Percentiles rank a stretch among this genome's conserved stretches.
phyloP scores from a whole-genome alignment of 2,113 vertebrate species.

The Sceloporus undulatus region DNA sequence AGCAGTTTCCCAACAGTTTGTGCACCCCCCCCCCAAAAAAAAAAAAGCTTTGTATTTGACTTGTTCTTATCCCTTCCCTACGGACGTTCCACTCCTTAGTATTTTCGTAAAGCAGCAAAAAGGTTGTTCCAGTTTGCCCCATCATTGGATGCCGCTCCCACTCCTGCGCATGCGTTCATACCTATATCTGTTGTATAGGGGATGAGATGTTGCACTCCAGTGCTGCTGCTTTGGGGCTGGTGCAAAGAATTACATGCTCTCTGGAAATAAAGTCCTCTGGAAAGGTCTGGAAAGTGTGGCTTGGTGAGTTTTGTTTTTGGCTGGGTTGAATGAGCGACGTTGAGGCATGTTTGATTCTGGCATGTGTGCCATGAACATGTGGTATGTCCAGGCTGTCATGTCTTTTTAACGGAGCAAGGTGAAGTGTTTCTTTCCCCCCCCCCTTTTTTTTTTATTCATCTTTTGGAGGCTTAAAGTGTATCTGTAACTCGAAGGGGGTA shows the following conservation, averaged over 20 bases:
- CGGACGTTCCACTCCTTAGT: background rate
- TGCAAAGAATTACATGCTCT: background rate
- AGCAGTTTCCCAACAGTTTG: background rate
- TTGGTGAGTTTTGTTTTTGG: background rate
- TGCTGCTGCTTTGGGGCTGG: background rate
- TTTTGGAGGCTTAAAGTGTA: slow-evolving; percentile 59
- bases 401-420: slow-evolving; percentile 54
- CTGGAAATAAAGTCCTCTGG: background rate
- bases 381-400: slow-evolving; percentile 46
- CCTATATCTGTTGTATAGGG: background rate
- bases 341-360: slow-evolving; percentile 6
- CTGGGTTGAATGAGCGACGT: slow-evolving; percentile 23
- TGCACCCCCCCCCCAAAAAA: background rate
- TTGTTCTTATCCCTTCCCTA: background rate
- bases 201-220: background rate
- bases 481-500: slow-evolving; percentile 49
- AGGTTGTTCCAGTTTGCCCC: background rate
- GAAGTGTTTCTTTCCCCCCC: slow-evolving; percentile 39
- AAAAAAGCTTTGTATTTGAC: background rate
- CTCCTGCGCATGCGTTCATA: too few species aligned
- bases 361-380: background rate
- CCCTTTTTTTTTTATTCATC: slow-evolving; percentile 27
- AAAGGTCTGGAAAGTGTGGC: background rate
- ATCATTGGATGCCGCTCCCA: too few species aligned
- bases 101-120: background rate